Base-by-base conservation (phyloP, 2,888 invertebrate species). In the Cataglyphis altisquamis region DNA sequence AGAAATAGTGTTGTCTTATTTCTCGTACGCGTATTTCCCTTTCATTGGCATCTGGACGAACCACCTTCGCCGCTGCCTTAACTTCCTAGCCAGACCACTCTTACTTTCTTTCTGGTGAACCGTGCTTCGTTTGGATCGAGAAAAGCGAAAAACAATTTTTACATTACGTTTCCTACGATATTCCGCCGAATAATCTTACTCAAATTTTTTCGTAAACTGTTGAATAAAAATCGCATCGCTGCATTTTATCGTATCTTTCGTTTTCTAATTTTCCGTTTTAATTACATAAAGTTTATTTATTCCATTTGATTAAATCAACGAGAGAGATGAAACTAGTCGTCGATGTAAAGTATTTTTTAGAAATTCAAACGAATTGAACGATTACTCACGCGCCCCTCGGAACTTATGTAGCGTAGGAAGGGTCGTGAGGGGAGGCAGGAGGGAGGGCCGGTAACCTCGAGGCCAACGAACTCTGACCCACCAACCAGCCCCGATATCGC, bases 381-480 rank as follows among this genome's bases (percentile, higher is more conserved):
- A 90, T 84, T 83, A 87, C 70, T 86, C 86, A 87, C 81, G 72
- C 87, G 83, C 77, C 81, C 85, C 89, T 87, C 85, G 84, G 84
- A 88, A 77, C 86, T 89, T 81, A 77, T 84, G 85, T 81, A 67
- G 78, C 48, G 75, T 36, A 41, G 70, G 83, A 82, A 57, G 32
- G 74, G 78, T 39, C 48, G 73, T 72, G 80, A 21, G 73, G 63
- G 77, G 68, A 73, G 68, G 73, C 29, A 29, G 67, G 74, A 72
- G 73, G 74, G 75, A 74, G 86, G 87, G 86, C 84, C 82, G 86
- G 86, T 83, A 86, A 86, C 87, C 87, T 86, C 86, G 87, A 88
- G 93, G 93, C 84, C 94, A 92, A 93, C 92, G 94, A 94, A 91
- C 94, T 93, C 87, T 94, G 94, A 94, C 94, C 94, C 92, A 94